Base-by-base conservation (phyloP, 2,113 vertebrate genomes). In the Epinephelus lanceolatus region DNA sequence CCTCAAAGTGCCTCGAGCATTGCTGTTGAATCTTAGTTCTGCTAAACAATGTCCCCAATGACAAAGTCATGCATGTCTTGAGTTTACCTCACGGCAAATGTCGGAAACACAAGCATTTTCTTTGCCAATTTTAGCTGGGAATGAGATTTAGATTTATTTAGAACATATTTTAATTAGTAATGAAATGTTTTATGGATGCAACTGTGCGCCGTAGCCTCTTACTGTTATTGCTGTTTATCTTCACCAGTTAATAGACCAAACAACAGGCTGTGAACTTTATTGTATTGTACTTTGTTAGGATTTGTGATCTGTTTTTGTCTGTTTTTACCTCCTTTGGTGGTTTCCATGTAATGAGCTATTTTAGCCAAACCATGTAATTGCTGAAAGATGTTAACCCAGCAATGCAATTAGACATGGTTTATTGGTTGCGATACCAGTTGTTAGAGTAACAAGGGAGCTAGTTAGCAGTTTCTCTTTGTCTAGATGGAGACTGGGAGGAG, bases 331-430 rank as follows among this genome's bases (percentile, higher is more conserved):
- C 76, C 15, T 55, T 62, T 63, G 71, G 45, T 81, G 51, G 51
- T 78, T 78, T 69, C 21, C 33, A 21, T 75, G 53, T 86, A 81
- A 88, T 88, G 45, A 80, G 67, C 65, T 86, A n/a, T 77, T 86
- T 83, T 45, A 71, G 69, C 42, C 18, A 33, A 73, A 72, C 68
- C 71, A 30, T 86, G 55, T 86, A 85, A 89, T 80, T 85, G 68
- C 76, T 42, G 37, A 75, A 85, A 72, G 62, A 85, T 68, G 68
- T 74, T 85, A 45, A 71, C 65, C 76, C 71, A 73, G 67, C 55
- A 59, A 52, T 62, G 52, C 75, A 85, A 86, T 89, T 89, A 89
- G 80, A 77, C 49, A 73, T 40, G 61, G 67, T 79, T 90, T 86
- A 81, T 77, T 86, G 78, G 45, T 71, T 84, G 55, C 72, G 76